Evolutionary conservation across 2,888 invertebrate genomes (phyloP).

Genomic region (Thecocarcelia acutangulata): DNA sequence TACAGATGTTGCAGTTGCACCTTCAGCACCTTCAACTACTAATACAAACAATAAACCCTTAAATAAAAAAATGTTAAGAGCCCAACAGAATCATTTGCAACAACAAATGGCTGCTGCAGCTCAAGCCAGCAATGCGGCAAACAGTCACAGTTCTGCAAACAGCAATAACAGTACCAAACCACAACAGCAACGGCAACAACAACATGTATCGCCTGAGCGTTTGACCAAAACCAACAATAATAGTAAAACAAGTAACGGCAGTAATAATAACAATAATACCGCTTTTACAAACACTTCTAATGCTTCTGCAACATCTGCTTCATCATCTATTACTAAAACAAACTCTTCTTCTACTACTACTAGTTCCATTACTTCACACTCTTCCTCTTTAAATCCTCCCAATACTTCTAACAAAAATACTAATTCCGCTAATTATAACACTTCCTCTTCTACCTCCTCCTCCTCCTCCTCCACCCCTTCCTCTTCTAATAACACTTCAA

Average conservation of each 20-base stretch:
- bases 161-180: slow-evolving; percentile 51
- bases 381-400: slow-evolving; percentile 47
- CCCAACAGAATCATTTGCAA: slow-evolving; percentile 79
- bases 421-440: slow-evolving; percentile 31
- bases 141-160: slow-evolving; percentile 49
- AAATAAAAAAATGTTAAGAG: slow-evolving; percentile 80
- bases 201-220: slow-evolving; percentile 64
- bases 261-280: slow-evolving; percentile 47
- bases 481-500: slow-evolving; percentile 46
- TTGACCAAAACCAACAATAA: slow-evolving; percentile 46
- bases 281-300: slow-evolving; percentile 59
- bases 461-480: slow-evolving; percentile 44
- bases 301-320: slow-evolving; percentile 46
- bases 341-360: slow-evolving; percentile 35
- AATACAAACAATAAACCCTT: slow-evolving; percentile 73
- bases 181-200: slow-evolving; percentile 48
- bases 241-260: slow-evolving; percentile 28
- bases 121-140: slow-evolving; percentile 53
- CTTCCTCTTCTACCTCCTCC: slow-evolving; percentile 36
- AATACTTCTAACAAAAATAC: slow-evolving; percentile 34
- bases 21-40: slow-evolving; percentile 64
- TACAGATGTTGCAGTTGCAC: slow-evolving; percentile 54
- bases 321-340: slow-evolving; percentile 51
- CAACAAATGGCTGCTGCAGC: slow-evolving; percentile 71
- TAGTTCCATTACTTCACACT: slow-evolving; percentile 28